Evolutionary conservation across 1,140 invertebrate species (phyloP).

Genomic region (Lasioglossum baleicum): DNA sequence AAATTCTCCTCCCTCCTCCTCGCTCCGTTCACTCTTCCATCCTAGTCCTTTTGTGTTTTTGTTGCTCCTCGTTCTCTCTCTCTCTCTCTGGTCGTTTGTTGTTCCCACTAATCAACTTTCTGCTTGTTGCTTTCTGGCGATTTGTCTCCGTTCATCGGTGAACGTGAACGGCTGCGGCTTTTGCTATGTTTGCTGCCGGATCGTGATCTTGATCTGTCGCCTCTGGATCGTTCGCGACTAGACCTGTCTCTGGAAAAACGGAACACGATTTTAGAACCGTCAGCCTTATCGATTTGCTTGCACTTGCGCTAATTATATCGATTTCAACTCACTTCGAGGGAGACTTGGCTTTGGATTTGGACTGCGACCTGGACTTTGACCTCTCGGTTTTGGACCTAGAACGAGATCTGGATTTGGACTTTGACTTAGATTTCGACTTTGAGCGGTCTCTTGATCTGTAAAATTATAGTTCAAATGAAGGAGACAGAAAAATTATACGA

Average conservation of each 20-base stretch:
- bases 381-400: conserved; percentile 81
- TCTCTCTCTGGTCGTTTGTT: neutral
- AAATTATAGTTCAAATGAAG: conserved; percentile 75
- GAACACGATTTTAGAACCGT: conserved; percentile 13
- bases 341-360: conserved; percentile 81
- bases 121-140: conserved; percentile 77
- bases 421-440: conserved; percentile 81
- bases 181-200: conserved; percentile 81
- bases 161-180: conserved; percentile 80
- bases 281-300: conserved; percentile 25
- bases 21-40: too few relatives aligned
- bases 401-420: conserved; percentile 82
- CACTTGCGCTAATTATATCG: conserved; percentile 54
- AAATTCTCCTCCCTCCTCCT: conserved; percentile 5
- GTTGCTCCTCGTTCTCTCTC: too few relatives aligned
- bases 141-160: conserved; percentile 81
- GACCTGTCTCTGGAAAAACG: conserved; percentile 75
- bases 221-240: conserved; percentile 77
- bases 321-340: conserved; percentile 77
- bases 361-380: conserved; percentile 82
- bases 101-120: conserved; percentile 68
- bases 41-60: too few relatives aligned
- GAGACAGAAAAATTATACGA: conserved; percentile 53
- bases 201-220: conserved; percentile 77
- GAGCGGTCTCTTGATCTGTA: conserved; percentile 82